A percentile compares a stretch with the other conserved stretches of the same genome.
Conservation (phyloP, 2,113 vertebrate genomes). For the Rhynchopsitta pachyrhyncha region DNA sequence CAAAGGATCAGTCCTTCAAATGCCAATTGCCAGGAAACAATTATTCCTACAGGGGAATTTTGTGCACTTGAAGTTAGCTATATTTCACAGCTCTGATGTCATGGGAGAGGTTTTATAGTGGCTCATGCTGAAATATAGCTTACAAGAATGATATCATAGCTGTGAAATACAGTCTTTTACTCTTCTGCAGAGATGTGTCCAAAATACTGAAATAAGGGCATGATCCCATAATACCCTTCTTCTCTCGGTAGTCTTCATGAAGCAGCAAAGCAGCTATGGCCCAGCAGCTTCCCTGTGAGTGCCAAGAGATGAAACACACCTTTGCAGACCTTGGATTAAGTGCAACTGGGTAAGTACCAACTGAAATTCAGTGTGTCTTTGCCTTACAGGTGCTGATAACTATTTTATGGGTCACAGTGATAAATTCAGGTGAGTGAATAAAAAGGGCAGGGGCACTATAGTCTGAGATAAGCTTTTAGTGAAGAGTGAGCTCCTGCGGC, state of each 20-base stretch:
- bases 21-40: slow-evolving; percentile 70
- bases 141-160: slow-evolving; percentile 51
- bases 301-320: neutral
- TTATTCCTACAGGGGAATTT: slow-evolving; percentile 64
- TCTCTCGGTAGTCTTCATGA: neutral
- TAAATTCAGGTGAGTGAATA: neutral
- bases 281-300: neutral
- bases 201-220: slow-evolving; percentile 24
- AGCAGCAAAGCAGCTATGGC: neutral
- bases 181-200: slow-evolving; percentile 19
- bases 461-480: neutral
- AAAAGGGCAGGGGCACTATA: neutral
- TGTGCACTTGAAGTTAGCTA: slow-evolving; percentile 66
- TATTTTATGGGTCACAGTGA: neutral
- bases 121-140: slow-evolving; percentile 63
- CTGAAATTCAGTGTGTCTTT: neutral
- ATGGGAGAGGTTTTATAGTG: slow-evolving; percentile 68
- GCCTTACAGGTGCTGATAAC: neutral
- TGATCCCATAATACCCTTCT: neutral
- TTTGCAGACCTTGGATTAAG: neutral
- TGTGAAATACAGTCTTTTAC: slow-evolving; percentile 56
- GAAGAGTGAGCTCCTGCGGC: neutral
- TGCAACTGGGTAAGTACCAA: neutral
- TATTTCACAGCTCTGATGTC: slow-evolving; percentile 77
- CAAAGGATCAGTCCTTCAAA: slow-evolving; percentile 66